Conservation (phyloP, 2,797 vertebrate species). For the Bradypus variegatus region DNA sequence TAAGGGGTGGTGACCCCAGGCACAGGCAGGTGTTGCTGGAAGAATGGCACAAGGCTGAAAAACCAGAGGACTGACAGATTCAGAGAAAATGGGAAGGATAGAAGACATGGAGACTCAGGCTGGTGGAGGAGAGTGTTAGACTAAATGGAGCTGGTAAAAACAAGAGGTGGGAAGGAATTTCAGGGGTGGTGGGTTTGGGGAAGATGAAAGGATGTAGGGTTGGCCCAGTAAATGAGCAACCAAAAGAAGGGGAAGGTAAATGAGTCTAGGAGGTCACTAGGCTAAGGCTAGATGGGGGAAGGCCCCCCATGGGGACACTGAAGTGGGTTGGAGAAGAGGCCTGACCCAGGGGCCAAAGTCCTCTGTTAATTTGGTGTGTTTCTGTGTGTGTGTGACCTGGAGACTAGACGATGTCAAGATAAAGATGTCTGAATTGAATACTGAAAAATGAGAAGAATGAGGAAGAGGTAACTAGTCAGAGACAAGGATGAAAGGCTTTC, state of each 20-base stretch:
- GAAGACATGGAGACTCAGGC: neutral
- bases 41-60: neutral
- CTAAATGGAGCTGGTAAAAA: neutral
- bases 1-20: neutral
- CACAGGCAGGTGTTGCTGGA: too few relatives aligned
- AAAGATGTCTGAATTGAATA: neutral
- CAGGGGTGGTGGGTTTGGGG: neutral
- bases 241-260: neutral
- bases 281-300: neutral
- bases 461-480: too few relatives aligned
- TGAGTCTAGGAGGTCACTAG: neutral
- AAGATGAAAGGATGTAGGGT: neutral
- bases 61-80: neutral
- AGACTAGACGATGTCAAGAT: neutral
- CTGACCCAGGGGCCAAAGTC: neutral
- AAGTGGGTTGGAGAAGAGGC: neutral
- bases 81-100: neutral
- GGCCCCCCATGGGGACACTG: neutral
- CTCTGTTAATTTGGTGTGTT: neutral
- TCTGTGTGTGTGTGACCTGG: neutral
- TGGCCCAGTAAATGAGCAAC: neutral
- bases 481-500: neutral
- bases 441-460: neutral
- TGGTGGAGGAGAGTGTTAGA: neutral
- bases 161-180: neutral